These are phyloP conservation scores for Steinernema hermaphroditum DNA, from an alignment of 2,888 invertebrate genomes.

Conservation along the genomic window DNA sequence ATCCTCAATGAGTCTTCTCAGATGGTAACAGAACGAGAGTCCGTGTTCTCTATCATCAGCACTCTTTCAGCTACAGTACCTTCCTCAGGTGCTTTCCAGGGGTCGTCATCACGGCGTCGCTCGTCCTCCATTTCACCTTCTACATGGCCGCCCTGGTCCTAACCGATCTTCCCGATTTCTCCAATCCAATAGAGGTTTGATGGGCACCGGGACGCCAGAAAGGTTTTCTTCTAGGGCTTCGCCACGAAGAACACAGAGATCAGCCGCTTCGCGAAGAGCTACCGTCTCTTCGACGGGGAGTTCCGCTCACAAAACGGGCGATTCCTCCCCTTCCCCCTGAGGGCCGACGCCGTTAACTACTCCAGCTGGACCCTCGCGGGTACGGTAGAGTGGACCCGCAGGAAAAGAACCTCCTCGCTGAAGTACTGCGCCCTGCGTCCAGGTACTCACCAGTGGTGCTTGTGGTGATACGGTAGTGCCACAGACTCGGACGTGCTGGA, in stretches of 20 bases:
- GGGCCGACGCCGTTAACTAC: neutral
- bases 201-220: too few relatives aligned
- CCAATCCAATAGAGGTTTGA: neutral
- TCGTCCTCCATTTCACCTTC: neutral
- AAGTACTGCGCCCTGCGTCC: neutral
- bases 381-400: neutral
- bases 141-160: neutral
- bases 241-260: slow-evolving; percentile 35
- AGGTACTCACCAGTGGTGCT: neutral
- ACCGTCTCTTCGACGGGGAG: neutral
- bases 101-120: neutral
- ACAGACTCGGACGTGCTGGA: neutral
- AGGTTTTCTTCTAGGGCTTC: slow-evolving; percentile 34
- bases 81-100: neutral
- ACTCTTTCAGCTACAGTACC: slow-evolving; percentile 4
- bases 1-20: neutral
- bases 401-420: neutral
- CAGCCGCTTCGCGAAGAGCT: slow-evolving; percentile 17
- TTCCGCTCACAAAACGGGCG: slow-evolving; percentile 7
- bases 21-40: neutral
- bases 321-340: neutral
- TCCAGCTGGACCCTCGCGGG: neutral
- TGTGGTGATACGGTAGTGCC: neutral
- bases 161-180: slow-evolving; percentile 15
- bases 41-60: neutral